These are phyloP conservation scores for Drosophila erecta DNA, from an alignment of 1,140 invertebrate genomes.

Conservation along the genomic window DNA sequence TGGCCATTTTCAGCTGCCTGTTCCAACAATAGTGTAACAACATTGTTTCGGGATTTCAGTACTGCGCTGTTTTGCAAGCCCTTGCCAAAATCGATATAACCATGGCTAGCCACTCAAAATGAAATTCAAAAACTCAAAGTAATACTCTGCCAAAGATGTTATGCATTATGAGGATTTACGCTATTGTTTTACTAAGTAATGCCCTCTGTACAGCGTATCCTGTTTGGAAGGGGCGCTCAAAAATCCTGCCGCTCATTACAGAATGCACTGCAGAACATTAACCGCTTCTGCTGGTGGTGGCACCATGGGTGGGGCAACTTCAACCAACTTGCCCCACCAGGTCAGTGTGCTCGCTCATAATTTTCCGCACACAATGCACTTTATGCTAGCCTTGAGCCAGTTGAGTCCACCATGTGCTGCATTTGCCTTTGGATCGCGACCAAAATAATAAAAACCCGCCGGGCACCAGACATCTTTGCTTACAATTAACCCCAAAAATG, in stretches of 20 bases:
- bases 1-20: background rate
- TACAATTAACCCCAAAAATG: conserved; percentile 84
- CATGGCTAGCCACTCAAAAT: background rate
- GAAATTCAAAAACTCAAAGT: background rate
- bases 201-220: background rate
- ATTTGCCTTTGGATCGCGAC: conserved; percentile 37
- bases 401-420: conserved; percentile 14
- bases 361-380: conserved; percentile 65
- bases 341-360: conserved; percentile 65
- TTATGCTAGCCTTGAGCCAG: conserved; percentile 60
- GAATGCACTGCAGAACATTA: conserved; percentile 62
- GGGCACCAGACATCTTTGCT: conserved; percentile 60
- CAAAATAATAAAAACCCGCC: background rate
- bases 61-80: background rate
- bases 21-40: background rate
- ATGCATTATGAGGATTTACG: too few species aligned
- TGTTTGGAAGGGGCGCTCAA: conserved; percentile 34
- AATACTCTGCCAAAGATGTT: background rate
- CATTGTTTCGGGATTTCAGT: background rate
- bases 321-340: conserved; percentile 23
- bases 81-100: background rate
- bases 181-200: background rate
- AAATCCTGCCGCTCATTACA: conserved; percentile 75
- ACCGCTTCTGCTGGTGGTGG: conserved; percentile 49
- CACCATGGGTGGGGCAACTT: conserved; percentile 15